Base-by-base conservation (phyloP, 2,797 vertebrate species). In the Sebastes flavidus region DNA sequence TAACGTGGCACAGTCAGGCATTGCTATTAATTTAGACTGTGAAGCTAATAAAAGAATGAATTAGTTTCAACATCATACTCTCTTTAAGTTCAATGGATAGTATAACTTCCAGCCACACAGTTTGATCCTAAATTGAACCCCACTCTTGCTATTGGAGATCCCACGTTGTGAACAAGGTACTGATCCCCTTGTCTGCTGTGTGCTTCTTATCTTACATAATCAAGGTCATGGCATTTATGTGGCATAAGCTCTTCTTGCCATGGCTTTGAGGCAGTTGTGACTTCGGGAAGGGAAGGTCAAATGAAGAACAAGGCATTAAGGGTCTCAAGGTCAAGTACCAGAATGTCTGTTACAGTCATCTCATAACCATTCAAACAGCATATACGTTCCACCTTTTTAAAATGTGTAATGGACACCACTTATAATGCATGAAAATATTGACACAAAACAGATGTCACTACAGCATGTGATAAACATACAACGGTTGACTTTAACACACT, bases 171-270 rank as follows among this genome's bases (percentile, higher is more conserved):
- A 90, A 89, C 83, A 83, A 89, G 83, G 63, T 46, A 66, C 68
- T 87, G 73, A 87, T 83, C 76, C 59, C 22, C 81, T 81, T 83
- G 59, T 88, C 74, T 85, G 69, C 63, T 46, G 58, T 81, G 68
- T 75, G 58, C 81, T 79, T 87, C 90, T 93, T 89, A 81, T 60
- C 75, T 92, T 90, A 86, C 72, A 87, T 93, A 89, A 94, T 93
- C 73, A 89, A 92, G 89, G 90, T 90, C 90, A 46, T 91, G 89
- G 68, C 84, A 90, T 91, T 92, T 77, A 66, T 81, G 59, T 66
- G 72, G 67, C 63, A 36, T 83, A 86, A 85, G 80, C 84, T 83
- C 72, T 68, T 84, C 85, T 83, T 69, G 68, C 78, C 34, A 62
- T 72, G 83, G 65, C 81, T 80, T 73, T 75, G 72, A 82, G 72